phyloP scores from a whole-genome alignment of 2,888 invertebrate species.

The Erebia epiphron region DNA sequence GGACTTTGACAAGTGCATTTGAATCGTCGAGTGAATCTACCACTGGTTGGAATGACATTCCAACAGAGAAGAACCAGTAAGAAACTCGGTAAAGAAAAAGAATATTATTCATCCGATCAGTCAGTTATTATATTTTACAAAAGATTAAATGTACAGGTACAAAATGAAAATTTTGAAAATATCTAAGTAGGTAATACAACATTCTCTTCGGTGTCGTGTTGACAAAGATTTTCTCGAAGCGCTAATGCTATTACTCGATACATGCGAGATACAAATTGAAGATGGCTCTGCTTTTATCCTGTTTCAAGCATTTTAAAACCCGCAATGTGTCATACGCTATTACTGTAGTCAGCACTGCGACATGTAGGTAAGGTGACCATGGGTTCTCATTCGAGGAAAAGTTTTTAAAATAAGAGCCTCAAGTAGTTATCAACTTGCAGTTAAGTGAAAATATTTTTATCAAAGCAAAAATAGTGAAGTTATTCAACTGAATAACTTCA shows the following conservation, averaged over 20 bases:
- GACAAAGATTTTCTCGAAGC: background rate
- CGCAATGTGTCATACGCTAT: conserved; percentile 19
- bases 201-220: background rate
- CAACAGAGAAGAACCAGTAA: too few species aligned
- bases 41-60: too few species aligned
- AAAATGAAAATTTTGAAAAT: background rate
- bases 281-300: conserved; percentile 16
- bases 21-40: too few species aligned
- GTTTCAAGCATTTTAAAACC: conserved; percentile 25
- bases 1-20: too few species aligned
- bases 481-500: too few species aligned
- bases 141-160: background rate
- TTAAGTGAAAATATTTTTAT: too few species aligned
- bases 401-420: background rate
- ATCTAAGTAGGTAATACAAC: too few species aligned
- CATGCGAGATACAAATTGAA: conserved; percentile 14
- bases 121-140: too few species aligned
- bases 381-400: background rate
- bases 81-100: too few species aligned
- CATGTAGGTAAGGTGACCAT: conserved; percentile 7
- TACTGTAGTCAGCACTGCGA: conserved; percentile 22
- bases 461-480: too few species aligned
- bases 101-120: too few species aligned
- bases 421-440: too few species aligned
- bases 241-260: conserved; percentile 7